A percentile compares a stretch with the other conserved stretches of the same genome.
These are phyloP conservation scores for Drosophila triauraria DNA, from an alignment of 1,140 invertebrate species.

Conservation along the genomic window DNA sequence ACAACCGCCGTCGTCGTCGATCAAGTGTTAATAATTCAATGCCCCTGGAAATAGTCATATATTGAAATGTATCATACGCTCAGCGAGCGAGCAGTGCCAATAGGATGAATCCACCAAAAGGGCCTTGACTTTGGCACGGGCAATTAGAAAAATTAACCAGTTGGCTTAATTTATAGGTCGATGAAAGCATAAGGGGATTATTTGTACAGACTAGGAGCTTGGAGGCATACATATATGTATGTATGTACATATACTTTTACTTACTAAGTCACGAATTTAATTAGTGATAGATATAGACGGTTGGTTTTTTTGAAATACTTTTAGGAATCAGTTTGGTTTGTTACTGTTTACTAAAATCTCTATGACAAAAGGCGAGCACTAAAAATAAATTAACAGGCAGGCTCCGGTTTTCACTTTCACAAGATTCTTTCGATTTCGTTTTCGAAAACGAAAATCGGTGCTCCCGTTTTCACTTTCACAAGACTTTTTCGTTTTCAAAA, in stretches of 20 bases:
- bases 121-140: conserved; percentile 47
- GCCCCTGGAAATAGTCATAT: conserved; percentile 53
- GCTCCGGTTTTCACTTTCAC: too few relatives aligned
- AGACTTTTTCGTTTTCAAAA: too few relatives aligned
- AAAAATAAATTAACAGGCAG: too few relatives aligned
- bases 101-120: conserved; percentile 8
- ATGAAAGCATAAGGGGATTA: neutral
- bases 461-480: too few relatives aligned
- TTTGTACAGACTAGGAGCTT: neutral
- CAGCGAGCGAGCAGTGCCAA: conserved; percentile 3
- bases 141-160: conserved; percentile 55
- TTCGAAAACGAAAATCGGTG: too few relatives aligned
- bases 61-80: conserved; percentile 33
- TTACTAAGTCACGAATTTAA: neutral
- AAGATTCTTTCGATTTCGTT: too few relatives aligned
- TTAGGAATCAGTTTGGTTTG: neutral
- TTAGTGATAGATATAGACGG: neutral
- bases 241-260: neutral
- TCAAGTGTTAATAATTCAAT: conserved; percentile 80
- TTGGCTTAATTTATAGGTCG: conserved; percentile 37
- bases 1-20: conserved; percentile 52
- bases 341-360: too few relatives aligned
- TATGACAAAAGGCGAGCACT: too few relatives aligned
- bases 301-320: neutral
- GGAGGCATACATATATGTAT: too few relatives aligned